Evolutionary conservation across 2,888 invertebrate genomes (phyloP), one percentile per base, ranked within the genome.

Genomic region (Pocota personata): DNA sequence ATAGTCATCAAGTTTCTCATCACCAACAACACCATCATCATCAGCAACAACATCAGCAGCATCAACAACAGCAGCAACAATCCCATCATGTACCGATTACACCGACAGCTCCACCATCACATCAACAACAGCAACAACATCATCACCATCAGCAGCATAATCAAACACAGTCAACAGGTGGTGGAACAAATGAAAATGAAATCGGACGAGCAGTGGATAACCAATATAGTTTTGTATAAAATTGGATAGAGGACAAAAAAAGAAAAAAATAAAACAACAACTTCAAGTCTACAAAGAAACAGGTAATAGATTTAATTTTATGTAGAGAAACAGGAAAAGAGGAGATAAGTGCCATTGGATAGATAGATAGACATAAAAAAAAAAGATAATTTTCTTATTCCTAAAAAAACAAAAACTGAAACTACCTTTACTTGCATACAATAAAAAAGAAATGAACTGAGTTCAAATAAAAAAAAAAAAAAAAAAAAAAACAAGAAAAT

Each of bases 151-250:
- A 83, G 60, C 86, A 69, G 66, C 83, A 87, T 52, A 66, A 71
- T 16, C 88, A 80, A 32, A 24, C 30, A n/a, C 86, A 58, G 40
- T 69, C 57, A 50, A 52, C 76, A 46, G 55, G 67, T 73, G 76
- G 72, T 12, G 60, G 71, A 83, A 40, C 60, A 52, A 83, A 79
- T 76, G 80, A 89, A 30, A 86, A 88, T 50, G 90, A 89, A 82
- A 89, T 89, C 32, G 92, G 91, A 19, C 91, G 97, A 73, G 97
- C 97, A 24, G 94, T 97, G 14, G 97, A 97, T 92, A 97, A 97
- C 93, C 97, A 96, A 88, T 97, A 97, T 92, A 95, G 95, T 90
- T 96, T 95, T 92, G 95, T 95, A 87, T 95, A 93, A 93, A 87
- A 40, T 5, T 66, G 14, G n/a, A 43, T 4, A 24, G 4, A 24